Conservation (phyloP, 2,888 invertebrate species). For the Slavum lentiscoides region DNA sequence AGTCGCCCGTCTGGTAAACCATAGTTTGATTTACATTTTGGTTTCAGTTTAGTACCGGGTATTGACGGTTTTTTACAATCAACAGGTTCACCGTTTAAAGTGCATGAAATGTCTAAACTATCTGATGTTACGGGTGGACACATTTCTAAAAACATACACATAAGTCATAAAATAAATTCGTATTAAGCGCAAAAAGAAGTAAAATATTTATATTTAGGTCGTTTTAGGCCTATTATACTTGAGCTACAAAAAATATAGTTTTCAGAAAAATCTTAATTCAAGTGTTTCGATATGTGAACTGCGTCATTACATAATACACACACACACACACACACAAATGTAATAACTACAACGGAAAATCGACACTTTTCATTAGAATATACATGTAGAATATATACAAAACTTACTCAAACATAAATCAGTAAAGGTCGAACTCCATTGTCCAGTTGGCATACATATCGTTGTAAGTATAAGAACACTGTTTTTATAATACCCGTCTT, state of each 20-base stretch:
- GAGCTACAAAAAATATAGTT: too few relatives aligned
- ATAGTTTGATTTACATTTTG: constrained; percentile 54
- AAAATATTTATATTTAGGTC: background rate
- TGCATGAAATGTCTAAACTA: constrained; percentile 55
- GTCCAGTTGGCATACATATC: background rate
- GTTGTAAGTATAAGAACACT: background rate
- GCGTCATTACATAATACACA: too few relatives aligned
- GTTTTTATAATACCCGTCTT: constrained; percentile 19
- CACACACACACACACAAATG: too few relatives aligned
- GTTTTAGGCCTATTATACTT: too few relatives aligned
- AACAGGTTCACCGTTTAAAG: constrained; percentile 49
- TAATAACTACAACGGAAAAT: too few relatives aligned
- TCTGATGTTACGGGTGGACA: constrained; percentile 55
- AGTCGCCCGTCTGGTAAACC: background rate
- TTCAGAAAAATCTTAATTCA: too few relatives aligned
- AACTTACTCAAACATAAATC: constrained; percentile 39
- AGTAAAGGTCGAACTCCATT: background rate
- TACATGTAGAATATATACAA: too few relatives aligned
- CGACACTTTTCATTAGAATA: background rate
- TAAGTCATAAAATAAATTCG: background rate
- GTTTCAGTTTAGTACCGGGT: constrained; percentile 54
- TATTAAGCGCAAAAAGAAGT: background rate
- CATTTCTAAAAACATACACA: constrained; percentile 54
- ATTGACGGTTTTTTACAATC: constrained; percentile 52
- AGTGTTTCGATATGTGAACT: too few relatives aligned